Conservation (phyloP, 2,113 vertebrate genomes). For the Erinaceus europaeus region DNA sequence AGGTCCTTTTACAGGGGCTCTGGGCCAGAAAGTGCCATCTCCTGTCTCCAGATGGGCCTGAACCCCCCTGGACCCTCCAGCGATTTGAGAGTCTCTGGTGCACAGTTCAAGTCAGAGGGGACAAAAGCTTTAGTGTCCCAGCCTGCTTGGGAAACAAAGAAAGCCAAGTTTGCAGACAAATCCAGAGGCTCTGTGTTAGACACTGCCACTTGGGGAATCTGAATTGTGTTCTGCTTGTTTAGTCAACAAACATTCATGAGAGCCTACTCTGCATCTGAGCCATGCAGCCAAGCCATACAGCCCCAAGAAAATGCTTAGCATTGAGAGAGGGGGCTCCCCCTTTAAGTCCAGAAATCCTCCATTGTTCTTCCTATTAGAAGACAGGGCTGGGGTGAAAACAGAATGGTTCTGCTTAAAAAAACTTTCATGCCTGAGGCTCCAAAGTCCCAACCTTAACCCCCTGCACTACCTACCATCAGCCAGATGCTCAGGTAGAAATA, state of each 20-base stretch:
- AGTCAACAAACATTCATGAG: neutral
- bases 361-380: neutral
- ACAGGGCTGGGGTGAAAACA: no score
- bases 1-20: neutral
- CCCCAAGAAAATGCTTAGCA: neutral
- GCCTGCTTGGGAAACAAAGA: slow-evolving; percentile 1
- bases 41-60: neutral
- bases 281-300: neutral
- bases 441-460: no score
- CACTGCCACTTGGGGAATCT: neutral
- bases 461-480: no score
- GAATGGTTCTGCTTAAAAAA: no score
- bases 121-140: neutral
- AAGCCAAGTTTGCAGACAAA: neutral
- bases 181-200: neutral
- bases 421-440: no score
- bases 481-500: no score
- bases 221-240: neutral
- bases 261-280: neutral
- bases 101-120: neutral
- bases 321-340: neutral
- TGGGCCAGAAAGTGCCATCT: neutral
- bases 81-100: neutral
- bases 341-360: neutral
- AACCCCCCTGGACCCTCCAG: neutral